Base-by-base conservation (phyloP, 1,140 invertebrate species). In the Elysia chlorotica region DNA sequence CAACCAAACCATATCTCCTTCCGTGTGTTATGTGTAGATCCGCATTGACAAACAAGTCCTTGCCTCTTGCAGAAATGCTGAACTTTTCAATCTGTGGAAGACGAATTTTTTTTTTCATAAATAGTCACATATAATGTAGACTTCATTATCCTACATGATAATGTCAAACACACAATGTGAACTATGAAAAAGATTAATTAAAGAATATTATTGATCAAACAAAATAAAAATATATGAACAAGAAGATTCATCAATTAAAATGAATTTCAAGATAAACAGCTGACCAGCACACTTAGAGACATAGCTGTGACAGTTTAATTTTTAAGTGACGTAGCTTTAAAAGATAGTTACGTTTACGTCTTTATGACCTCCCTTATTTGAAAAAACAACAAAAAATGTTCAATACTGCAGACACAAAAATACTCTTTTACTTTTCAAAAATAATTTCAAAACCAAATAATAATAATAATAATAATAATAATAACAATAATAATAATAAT, bases 11-110 rank as follows among this genome's bases (percentile, higher is more conserved):
- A 88, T 99, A 99, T 82, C 96, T 91, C 73, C 97, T 91, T 0
- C 96, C 95, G 82, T 95, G 92, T 2, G 97, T 96, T 78, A 99
- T 99, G 30, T 96, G 89, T 4, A 99, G 88, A 87, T 92, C 96
- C 0, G 98, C 98, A 89, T 99, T 99, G 17, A 96, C 93, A 87
- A 99, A 99, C 25, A 99, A 88, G 86, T 99, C 96, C 82, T 99
- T 98, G 41, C 98, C 98, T 87, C 96, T 95, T 0, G 98, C 98
- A 30, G 95, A 92, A 75, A 99, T 99, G 69, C 95, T 97, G 84
- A 99, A 99, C 87, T 97, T 98, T 84, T 99, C 98, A 30, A 92
- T 89, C 89, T 91, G 77, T 31, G 83, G 78, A 57, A 48, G 21
- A 61, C n/a, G 28, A 67, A 14, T 30, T n/a, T 5, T 6, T 57